Evolutionary conservation across 1,140 invertebrate species (phyloP).

Genomic region (Triops longicaudatus): DNA sequence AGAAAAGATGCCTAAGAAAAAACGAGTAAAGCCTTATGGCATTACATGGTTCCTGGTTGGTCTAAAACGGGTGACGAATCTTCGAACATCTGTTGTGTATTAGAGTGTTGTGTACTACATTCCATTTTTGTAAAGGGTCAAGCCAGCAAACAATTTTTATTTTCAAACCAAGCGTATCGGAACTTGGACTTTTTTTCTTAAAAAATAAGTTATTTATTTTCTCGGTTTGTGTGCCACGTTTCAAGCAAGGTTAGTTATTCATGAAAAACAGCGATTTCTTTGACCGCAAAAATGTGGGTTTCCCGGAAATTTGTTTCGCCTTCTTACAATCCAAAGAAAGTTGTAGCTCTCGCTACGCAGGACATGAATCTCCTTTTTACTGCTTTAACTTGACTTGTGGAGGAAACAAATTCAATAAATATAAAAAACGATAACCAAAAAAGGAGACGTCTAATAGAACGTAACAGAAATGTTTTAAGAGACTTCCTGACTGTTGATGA

Average conservation of each 20-base stretch:
- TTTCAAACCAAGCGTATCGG: no score
- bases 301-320: background rate
- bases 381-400: no score
- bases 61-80: background rate
- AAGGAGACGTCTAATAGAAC: background rate
- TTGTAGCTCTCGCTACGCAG: background rate
- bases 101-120: background rate
- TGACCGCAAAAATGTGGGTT: constrained; percentile 15
- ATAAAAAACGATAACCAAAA: background rate
- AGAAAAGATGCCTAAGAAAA: background rate
- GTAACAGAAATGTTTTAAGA: background rate
- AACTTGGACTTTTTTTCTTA: no score
- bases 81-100: constrained; percentile 6
- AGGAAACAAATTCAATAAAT: background rate
- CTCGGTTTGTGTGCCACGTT: background rate
- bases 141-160: no score
- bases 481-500: background rate
- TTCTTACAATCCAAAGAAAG: background rate
- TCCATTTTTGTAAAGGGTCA: background rate
- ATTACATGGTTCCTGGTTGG: background rate
- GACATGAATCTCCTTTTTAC: background rate
- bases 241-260: background rate
- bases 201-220: background rate
- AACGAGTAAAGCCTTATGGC: background rate
- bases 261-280: background rate